Evolutionary conservation across 2,797 vertebrate species (phyloP), one percentile per base, ranked within the genome.

Genomic region (Notoglanidium macrostoma): DNA sequence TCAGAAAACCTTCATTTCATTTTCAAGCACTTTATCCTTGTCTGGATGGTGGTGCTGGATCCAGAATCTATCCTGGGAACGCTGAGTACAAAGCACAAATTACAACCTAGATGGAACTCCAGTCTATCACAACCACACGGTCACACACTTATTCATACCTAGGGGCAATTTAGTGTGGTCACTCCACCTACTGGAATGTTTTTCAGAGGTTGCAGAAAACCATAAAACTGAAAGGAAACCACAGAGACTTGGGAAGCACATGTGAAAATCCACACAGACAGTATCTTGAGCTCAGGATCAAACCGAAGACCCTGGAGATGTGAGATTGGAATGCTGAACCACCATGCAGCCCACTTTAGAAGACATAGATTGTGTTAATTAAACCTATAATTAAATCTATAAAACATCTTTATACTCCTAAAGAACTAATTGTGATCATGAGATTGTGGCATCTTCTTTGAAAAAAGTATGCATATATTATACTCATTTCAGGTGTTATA

Each of bases 111-210:
- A 49, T 65, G 59, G 26, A 49, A n/a, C 35, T 26, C 57, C 59
- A 82, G 44, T 65, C 26, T 82, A 1, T 65, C 59, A 65, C 15
- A 49, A 49, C 59, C 26, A 46, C 35, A n/a, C 1, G 2, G 44
- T 81, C 40, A 65, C 40, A 46, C 78, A 82, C 61, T 49, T 14
- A 65, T 49, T 82, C 40, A 65, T 49, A 65, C 26, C 61, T 82
- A 65, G 3, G 65, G 59, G 59, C 61, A 49, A 63, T 29, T 61
- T 46, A n/a, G 2, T 80, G 10, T 63, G 78, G 61, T 44, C 35
- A 63, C 32, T 63, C 57, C 35, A 63, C 57, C 57, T 81, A 4
- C 57, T 23, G 26, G 55, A 12, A 65, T 49, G 79, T 49, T n/a
- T 46, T 81, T 81, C 2, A n/a, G 12, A 49, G 11, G 55, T 49